phyloP scores from a whole-genome alignment of 2,797 vertebrate genomes.

The Phoeniculus purpureus region DNA sequence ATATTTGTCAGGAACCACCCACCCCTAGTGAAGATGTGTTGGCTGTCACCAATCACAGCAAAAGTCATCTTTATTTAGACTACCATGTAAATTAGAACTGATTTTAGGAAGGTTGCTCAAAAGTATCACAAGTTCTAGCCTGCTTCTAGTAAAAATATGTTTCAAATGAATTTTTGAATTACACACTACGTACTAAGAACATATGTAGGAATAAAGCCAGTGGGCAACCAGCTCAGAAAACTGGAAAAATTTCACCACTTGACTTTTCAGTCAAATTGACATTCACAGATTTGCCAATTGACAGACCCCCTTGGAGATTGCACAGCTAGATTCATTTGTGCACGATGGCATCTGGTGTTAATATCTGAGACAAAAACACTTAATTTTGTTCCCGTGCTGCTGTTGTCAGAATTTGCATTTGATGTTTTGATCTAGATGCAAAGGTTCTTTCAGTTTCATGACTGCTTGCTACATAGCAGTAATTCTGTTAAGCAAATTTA shows the following conservation, averaged over 20 bases:
- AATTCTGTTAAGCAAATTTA: background rate
- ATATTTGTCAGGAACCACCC: no score
- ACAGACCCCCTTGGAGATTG: background rate
- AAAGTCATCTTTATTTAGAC: background rate
- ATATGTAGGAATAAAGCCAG: background rate
- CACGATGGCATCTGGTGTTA: background rate
- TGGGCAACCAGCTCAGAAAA: background rate
- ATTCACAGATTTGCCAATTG: background rate
- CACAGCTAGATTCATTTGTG: background rate
- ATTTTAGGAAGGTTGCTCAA: background rate
- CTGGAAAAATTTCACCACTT: background rate
- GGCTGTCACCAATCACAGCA: no score
- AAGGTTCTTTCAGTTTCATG: background rate
- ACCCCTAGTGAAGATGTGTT: no score
- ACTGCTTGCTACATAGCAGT: background rate
- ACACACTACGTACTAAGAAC: background rate
- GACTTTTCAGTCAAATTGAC: background rate
- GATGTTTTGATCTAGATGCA: background rate
- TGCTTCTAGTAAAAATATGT: background rate
- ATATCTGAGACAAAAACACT: background rate
- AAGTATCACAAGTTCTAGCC: background rate
- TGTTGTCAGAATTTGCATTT: background rate
- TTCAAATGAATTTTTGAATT: background rate
- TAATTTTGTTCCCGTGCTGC: background rate
- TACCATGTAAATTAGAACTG: background rate